These are phyloP conservation scores for Clupea harengus DNA, from an alignment of 2,113 vertebrate species.

Conservation along the genomic window DNA sequence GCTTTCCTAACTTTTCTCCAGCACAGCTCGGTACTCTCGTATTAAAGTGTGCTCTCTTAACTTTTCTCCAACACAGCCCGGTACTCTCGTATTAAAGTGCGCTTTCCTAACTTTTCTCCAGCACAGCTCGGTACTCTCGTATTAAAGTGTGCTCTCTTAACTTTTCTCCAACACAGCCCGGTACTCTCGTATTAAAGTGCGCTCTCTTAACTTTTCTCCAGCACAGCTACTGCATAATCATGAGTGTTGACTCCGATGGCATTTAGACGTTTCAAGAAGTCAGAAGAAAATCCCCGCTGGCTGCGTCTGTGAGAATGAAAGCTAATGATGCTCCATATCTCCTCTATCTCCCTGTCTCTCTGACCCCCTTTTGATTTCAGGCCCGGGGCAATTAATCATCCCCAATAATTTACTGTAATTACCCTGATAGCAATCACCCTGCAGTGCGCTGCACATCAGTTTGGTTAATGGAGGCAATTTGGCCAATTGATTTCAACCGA, in stretches of 20 bases:
- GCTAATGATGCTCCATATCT: conserved; percentile 22
- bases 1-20: background rate
- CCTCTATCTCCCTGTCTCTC: conserved; percentile 49
- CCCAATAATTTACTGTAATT: conserved; percentile 65
- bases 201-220: background rate
- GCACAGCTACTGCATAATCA: background rate
- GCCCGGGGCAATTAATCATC: conserved; percentile 62
- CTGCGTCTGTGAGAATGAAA: background rate
- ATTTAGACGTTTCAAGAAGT: background rate
- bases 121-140: no score
- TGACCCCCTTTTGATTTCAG: conserved; percentile 60
- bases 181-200: no score
- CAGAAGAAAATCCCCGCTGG: background rate
- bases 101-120: no score
- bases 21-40: background rate
- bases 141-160: no score
- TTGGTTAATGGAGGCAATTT: conserved; percentile 72
- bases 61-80: no score
- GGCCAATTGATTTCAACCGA: conserved; percentile 57
- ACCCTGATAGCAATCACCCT: conserved; percentile 65
- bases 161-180: no score
- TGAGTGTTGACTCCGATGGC: background rate
- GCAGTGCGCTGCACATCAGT: conserved; percentile 42
- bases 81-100: no score
- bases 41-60: background rate